Base-by-base conservation (phyloP, 1,140 invertebrate species). In the Dryas iulia region DNA sequence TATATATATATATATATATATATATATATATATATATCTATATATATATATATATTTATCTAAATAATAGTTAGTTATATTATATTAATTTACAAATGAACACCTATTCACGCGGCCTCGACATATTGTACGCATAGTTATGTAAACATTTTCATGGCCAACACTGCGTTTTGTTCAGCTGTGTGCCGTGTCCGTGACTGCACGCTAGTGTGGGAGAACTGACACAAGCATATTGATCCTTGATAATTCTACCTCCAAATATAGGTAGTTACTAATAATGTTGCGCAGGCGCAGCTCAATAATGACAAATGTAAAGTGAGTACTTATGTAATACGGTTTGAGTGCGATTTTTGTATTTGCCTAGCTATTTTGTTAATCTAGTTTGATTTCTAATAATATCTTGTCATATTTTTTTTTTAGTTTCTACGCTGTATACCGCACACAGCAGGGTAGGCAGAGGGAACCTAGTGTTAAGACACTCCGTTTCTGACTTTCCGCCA, bases 111-210 rank as follows among this genome's bases (percentile, higher is more conserved):
- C 63, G 69, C 62, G 78, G 79, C 84, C 82, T 84, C 79, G 74
- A 78, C 66, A 77, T 79, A 75, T 74, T 82, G 56, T 75, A 75
- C 64, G 65, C 71, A 67, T 77, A 78, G 74, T 76, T 77, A 77
- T 79, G 79, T 79, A 84, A 84, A 82, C 74, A 82, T 74, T 76
- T 79, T 82, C 85, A 86, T 78, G 82, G 83, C 57, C 85, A 77
- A 57, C 64, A 72, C 78, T 84, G 84, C 78, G 80, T 76, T 82
- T 82, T 70, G 62, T 70, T 70, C 71, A 79, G 75, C 69, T 74
- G 71, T 76, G 77, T 83, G 39, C 72, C 77, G 75, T 82, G 78
- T 78, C 66, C 71, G 66, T 70, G 73, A 64, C 65, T 75, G 61
- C 24, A 66, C 69, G 68, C 76, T 61, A 71, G 70, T 79, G 66